Percentiles rank a stretch among this genome's conserved stretches.
These are phyloP conservation scores for Aplocera efformata DNA, from an alignment of 2,888 invertebrate genomes.

Conservation along the genomic window DNA sequence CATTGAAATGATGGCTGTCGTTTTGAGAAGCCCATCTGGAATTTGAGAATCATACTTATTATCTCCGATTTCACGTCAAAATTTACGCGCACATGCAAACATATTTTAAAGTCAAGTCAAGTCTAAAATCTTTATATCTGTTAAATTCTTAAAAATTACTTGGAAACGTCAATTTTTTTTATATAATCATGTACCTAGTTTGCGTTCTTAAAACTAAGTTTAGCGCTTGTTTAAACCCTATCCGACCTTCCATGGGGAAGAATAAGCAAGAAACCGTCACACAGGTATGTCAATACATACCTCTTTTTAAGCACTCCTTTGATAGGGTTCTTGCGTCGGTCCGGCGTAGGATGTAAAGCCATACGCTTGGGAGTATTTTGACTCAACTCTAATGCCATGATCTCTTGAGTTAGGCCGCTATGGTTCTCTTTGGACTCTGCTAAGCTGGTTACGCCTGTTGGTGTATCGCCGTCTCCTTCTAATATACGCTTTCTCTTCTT, in stretches of 20 bases:
- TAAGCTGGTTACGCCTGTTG: constrained; percentile 65
- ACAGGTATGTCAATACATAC: constrained; percentile 41
- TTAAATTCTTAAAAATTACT: no score
- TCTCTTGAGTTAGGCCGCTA: constrained; percentile 86
- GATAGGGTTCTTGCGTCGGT: constrained; percentile 72
- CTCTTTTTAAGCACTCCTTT: constrained; percentile 83
- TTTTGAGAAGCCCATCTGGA: constrained; percentile 81
- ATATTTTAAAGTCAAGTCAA: no score
- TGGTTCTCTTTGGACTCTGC: constrained; percentile 68
- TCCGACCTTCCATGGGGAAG: no score
- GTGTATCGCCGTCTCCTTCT: constrained; percentile 69
- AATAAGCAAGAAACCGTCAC: no score
- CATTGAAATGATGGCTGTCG: constrained; percentile 78
- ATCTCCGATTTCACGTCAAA: no score
- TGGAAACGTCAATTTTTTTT: no score
- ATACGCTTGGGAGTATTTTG: constrained; percentile 85
- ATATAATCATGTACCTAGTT: no score
- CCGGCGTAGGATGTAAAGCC: constrained; percentile 73
- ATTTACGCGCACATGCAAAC: no score
- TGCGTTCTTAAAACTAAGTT: no score
- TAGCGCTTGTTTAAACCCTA: no score
- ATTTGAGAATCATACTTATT: no score
- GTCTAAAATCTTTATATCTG: no score
- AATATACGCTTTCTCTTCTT: constrained; percentile 82
- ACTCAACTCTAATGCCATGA: constrained; percentile 83